Evolutionary conservation across 1,140 invertebrate genomes (phyloP).

Genomic region (Lasioglossum albipes): DNA sequence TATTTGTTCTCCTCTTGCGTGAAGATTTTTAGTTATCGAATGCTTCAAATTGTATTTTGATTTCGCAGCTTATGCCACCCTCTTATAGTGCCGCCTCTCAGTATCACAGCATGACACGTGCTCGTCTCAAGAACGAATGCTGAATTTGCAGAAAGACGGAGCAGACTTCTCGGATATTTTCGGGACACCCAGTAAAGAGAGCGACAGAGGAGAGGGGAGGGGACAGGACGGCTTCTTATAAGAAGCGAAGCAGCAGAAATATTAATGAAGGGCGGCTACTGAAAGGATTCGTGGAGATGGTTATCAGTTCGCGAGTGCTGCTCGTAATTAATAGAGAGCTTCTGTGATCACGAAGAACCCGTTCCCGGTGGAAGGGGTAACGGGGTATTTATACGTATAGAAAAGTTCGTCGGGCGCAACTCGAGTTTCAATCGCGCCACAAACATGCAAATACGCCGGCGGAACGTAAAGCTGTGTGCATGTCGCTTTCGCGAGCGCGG

Average conservation of each 20-base stretch:
- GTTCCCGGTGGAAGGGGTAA: not conserved
- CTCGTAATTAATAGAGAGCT: constrained; percentile 51
- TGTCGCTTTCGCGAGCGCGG: not conserved
- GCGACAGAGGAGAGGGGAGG: not conserved
- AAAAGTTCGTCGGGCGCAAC: not conserved
- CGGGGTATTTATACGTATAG: constrained; percentile 1
- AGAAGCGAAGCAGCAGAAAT: constrained; percentile 60
- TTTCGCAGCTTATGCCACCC: no score
- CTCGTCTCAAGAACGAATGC: no score
- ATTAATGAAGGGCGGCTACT: constrained; percentile 54
- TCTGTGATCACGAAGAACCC: constrained; percentile 14
- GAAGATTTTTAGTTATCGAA: no score
- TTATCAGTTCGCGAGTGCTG: constrained; percentile 46
- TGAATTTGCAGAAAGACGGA: no score
- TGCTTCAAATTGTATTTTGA: no score
- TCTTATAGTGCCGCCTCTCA: no score
- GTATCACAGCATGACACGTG: no score
- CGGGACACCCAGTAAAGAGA: not conserved
- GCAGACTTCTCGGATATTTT: no score
- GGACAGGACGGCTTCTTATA: constrained; percentile 24
- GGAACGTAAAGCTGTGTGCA: not conserved
- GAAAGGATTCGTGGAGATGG: constrained; percentile 32
- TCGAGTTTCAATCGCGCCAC: not conserved
- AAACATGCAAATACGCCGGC: not conserved
- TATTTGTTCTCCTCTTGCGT: no score